phyloP scores from a whole-genome alignment of 1,140 invertebrate genomes.

The Trinorchestia longiramus region DNA sequence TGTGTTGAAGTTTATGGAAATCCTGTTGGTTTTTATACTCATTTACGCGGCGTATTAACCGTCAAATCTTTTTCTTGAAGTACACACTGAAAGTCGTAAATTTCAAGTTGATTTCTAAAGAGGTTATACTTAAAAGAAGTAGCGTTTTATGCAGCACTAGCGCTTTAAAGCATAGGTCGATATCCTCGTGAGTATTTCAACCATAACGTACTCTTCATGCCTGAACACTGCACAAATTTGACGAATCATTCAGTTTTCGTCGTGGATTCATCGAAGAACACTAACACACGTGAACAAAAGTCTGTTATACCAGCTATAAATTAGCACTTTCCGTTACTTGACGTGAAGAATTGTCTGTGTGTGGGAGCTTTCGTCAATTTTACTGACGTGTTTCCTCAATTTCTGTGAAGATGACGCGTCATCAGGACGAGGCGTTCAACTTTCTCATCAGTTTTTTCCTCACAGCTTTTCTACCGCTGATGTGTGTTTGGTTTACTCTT shows the following conservation, averaged over 20 bases:
- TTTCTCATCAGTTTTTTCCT: not conserved
- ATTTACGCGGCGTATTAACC: too few species aligned
- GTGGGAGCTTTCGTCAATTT: not conserved
- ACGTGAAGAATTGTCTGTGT: not conserved
- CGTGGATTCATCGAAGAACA: not conserved
- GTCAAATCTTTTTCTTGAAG: too few species aligned
- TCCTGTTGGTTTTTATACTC: too few species aligned
- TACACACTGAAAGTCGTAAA: too few species aligned
- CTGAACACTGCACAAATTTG: not conserved
- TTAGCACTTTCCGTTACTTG: not conserved
- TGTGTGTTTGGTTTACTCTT: not conserved
- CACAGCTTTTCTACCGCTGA: not conserved
- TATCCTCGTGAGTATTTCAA: not conserved
- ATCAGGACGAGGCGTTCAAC: not conserved
- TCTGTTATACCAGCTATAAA: not conserved
- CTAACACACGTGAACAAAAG: not conserved
- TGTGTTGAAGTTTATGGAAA: too few species aligned
- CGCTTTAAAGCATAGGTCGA: too few species aligned
- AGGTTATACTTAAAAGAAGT: too few species aligned
- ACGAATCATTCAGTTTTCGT: not conserved
- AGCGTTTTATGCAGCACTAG: too few species aligned
- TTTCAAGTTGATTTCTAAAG: too few species aligned
- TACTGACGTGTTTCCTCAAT: not conserved
- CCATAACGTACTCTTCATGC: not conserved
- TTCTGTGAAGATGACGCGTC: not conserved